Evolutionary conservation across 2,888 invertebrate genomes (phyloP), one percentile per base, ranked within the genome.

Genomic region (Cantharis rustica): DNA sequence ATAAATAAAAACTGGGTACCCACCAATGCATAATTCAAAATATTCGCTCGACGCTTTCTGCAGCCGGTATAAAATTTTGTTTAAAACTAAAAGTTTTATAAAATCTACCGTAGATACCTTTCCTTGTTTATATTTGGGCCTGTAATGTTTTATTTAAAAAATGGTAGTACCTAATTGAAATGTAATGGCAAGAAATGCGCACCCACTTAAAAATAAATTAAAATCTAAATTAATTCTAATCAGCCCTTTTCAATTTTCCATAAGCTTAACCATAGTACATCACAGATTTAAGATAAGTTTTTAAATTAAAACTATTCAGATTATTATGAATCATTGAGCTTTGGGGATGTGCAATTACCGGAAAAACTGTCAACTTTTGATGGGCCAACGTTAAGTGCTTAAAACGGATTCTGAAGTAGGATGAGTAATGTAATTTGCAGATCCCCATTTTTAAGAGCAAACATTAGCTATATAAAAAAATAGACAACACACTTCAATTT

Each of bases 211-310:
- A 27, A 26, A 15, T 27, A 68, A 68, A 26, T n/a, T 26, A 68
- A 15, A n/a, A 16, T 31, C 26, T 70, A 73, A 77, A 69, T 72
- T 74, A 74, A 77, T 61, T 23, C 71, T 75, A 74, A 74, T 74
- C 77, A 71, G 74, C 74, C 71, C 71, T 70, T 17, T 17, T 27
- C 70, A 61, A 71, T 16, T 64, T 72, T 64, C 69, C 69, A 66
- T 72, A 77, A 77, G 77, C 74, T 77, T 77, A 77, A 77, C 71
- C 77, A 77, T 74, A 75, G 31, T 75, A 77, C 71, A 77, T 77
- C 77, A 77, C 77, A 77, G 77, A 74, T 77, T 74, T 74, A 77
- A 77, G 74, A 73, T 77, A 74, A 77, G 72, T 77, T 61, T 63
- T 17, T 72, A 68, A 68, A 66, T 66, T 66, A 66, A 66, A 66